Percentiles rank a stretch among this genome's conserved stretches.
Evolutionary conservation across 2,113 vertebrate genomes (phyloP).

Genomic region (Elaphurus davidianus): DNA sequence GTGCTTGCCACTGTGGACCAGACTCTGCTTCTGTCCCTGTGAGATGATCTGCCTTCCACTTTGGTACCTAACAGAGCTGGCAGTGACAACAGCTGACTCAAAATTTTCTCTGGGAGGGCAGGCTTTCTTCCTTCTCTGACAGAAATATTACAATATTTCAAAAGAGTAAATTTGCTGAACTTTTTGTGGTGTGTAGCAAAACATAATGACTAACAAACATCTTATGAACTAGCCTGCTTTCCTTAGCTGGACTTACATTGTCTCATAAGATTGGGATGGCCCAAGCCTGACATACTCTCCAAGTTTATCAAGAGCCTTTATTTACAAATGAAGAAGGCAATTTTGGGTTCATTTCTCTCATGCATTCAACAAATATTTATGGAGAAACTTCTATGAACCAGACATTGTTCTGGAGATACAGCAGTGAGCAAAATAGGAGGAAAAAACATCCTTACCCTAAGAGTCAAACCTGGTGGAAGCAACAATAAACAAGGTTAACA

Average conservation of each 20-base stretch:
- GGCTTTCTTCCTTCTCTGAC: neutral
- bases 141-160: constrained; percentile 18
- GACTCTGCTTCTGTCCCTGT: neutral
- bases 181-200: neutral
- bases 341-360: neutral
- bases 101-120: neutral
- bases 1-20: neutral
- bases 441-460: neutral
- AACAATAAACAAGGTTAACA: neutral
- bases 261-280: neutral
- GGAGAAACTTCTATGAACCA: neutral
- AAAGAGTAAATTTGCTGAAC: constrained; percentile 8
- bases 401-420: neutral
- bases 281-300: neutral
- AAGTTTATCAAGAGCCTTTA: neutral
- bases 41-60: neutral
- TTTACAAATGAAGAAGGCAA: neutral
- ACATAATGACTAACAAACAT: neutral
- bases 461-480: neutral
- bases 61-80: neutral
- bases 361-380: neutral
- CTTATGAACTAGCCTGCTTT: neutral
- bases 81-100: neutral
- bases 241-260: neutral
- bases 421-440: neutral